Percentiles rank a stretch among this genome's conserved stretches.
Evolutionary conservation across 2,888 invertebrate species (phyloP).

Genomic region (Eugnorisma glareosa): DNA sequence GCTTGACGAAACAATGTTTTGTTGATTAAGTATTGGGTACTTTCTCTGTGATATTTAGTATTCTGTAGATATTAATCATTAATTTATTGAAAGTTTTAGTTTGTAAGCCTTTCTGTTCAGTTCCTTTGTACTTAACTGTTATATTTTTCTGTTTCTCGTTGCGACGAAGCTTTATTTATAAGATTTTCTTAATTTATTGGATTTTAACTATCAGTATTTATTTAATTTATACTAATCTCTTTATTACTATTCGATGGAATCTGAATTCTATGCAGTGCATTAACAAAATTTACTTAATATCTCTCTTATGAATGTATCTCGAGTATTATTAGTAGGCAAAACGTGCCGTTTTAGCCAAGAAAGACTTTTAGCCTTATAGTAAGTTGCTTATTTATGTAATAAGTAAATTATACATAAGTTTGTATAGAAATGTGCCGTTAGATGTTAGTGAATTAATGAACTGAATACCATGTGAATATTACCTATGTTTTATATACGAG

Average conservation of each 20-base stretch:
- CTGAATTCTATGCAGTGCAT: conserved; percentile 73
- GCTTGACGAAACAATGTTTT: conserved; percentile 86
- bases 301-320: conserved; percentile 75
- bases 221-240: conserved; percentile 75
- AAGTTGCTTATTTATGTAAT: conserved; percentile 86
- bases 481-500: conserved; percentile 75
- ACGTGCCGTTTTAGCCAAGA: conserved; percentile 85
- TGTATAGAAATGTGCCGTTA: conserved; percentile 83
- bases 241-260: conserved; percentile 66
- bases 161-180: conserved; percentile 66
- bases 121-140: conserved; percentile 80
- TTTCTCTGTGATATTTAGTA: conserved; percentile 91
- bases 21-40: conserved; percentile 90
- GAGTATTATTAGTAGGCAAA: conserved; percentile 83
- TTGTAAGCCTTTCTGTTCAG: conserved; percentile 82
- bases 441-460: conserved; percentile 81
- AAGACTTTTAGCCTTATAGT: conserved; percentile 86
- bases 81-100: conserved; percentile 87
- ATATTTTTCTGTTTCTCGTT: conserved; percentile 71
- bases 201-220: conserved; percentile 74
- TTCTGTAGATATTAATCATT: conserved; percentile 87
- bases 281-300: conserved; percentile 71
- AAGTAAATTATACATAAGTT: conserved; percentile 75
- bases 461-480: conserved; percentile 84
- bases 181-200: conserved; percentile 72